Conservation (phyloP, 2,113 vertebrate genomes). For the Cisticola juncidis region DNA sequence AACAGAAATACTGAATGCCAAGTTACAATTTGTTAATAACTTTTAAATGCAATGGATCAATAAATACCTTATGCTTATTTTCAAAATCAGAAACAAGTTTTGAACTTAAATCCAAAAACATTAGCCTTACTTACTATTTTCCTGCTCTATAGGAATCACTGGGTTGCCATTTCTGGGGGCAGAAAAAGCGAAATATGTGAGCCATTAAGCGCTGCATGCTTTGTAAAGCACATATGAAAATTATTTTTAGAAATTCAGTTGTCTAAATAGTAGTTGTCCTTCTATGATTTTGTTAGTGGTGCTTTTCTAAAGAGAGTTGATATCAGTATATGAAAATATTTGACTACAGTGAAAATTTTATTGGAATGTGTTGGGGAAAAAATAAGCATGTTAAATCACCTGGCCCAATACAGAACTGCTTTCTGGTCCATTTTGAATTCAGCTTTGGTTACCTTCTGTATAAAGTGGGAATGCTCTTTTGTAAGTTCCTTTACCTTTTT, state of each 20-base stretch:
- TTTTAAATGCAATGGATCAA: not conserved
- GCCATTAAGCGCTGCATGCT: not conserved
- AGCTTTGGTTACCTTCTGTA: not conserved
- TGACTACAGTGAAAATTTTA: not conserved
- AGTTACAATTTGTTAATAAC: not conserved
- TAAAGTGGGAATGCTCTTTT: not conserved
- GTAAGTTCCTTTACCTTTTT: not conserved
- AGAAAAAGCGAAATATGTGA: slow-evolving; percentile 61
- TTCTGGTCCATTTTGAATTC: not conserved
- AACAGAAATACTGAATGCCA: not conserved
- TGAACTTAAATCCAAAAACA: not conserved
- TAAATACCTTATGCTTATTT: not conserved
- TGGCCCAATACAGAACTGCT: not conserved
- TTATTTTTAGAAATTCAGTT: not conserved
- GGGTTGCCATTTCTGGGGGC: slow-evolving; percentile 83
- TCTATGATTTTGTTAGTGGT: not conserved
- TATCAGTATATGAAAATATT: not conserved
- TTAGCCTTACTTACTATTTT: slow-evolving; percentile 79
- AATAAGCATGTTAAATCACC: not conserved
- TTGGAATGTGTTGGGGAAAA: not conserved
- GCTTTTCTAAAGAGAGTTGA: not conserved
- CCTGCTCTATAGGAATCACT: slow-evolving; percentile 78
- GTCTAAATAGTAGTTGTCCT: not conserved
- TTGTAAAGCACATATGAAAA: slow-evolving; percentile 15
- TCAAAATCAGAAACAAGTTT: not conserved